Evolutionary conservation across 2,113 vertebrate species (phyloP).

Genomic region (Motacilla tschutschensis): DNA sequence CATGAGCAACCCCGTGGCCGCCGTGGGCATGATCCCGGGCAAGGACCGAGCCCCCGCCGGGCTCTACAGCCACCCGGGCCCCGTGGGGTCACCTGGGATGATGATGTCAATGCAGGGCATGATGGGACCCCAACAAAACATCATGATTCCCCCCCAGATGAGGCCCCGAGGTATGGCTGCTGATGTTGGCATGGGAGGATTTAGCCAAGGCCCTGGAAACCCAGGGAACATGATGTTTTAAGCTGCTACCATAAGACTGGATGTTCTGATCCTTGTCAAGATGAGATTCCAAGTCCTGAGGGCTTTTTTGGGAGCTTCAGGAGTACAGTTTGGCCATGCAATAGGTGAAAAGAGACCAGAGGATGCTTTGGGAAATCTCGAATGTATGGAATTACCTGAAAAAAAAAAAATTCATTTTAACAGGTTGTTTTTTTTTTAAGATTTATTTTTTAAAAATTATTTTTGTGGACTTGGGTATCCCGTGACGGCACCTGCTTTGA

Average conservation of each 20-base stretch:
- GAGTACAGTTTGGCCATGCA: constrained; percentile 76
- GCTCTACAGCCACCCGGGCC: constrained; percentile 90
- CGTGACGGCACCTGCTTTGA: constrained; percentile 77
- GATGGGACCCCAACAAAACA: constrained; percentile 97
- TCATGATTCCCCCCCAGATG: constrained; percentile 98
- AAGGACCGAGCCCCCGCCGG: constrained; percentile 86
- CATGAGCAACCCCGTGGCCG: constrained; percentile 82
- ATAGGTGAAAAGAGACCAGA: constrained; percentile 78
- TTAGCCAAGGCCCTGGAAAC: constrained; percentile 96
- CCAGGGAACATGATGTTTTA: constrained; percentile 97
- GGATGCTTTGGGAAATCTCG: constrained; percentile 76
- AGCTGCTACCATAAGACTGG: constrained; percentile 83
- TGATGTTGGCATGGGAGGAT: constrained; percentile 95
- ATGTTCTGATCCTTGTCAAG: constrained; percentile 73
- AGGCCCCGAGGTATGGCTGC: constrained; percentile 91
- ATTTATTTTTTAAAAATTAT: constrained; percentile 87
- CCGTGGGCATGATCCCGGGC: constrained; percentile 90
- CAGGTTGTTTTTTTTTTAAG: constrained; percentile 84
- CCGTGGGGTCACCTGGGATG: constrained; percentile 95
- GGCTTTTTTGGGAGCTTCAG: constrained; percentile 69
- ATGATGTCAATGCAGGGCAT: constrained; percentile 99
- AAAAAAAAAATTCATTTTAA: constrained; percentile 79
- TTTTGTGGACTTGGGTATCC: constrained; percentile 84
- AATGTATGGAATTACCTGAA: constrained; percentile 84
- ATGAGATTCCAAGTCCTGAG: constrained; percentile 80